A percentile compares a stretch with the other conserved stretches of the same genome.
Evolutionary conservation across 2,113 vertebrate genomes (phyloP).

Genomic region (Oxygymnocypris stewartii): DNA sequence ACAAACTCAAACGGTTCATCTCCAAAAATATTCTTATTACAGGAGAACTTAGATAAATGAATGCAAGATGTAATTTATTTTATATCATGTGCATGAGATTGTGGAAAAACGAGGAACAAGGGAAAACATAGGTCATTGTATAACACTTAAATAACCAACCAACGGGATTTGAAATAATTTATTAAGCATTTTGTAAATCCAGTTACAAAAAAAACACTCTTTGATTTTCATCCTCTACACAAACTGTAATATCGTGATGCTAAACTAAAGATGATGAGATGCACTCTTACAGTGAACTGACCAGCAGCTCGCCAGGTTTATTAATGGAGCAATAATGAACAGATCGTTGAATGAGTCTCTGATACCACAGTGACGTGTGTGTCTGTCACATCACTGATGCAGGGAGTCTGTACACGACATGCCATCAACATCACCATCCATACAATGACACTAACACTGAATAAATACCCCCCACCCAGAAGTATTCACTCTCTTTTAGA

Average conservation of each 20-base stretch:
- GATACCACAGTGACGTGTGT: conserved; percentile 10
- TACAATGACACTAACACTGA: conserved; percentile 53
- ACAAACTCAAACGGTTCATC: background rate
- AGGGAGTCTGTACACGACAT: background rate
- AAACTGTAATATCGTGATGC: conserved; percentile 73
- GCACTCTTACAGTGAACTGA: conserved; percentile 77
- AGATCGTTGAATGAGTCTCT: conserved; percentile 24
- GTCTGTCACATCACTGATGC: conserved; percentile 1
- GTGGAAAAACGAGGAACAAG: background rate
- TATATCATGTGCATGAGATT: background rate
- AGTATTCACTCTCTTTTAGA: conserved; percentile 26
- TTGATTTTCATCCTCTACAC: conserved; percentile 75
- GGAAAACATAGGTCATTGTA: background rate
- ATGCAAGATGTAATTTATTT: background rate
- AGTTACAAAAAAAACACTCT: conserved; percentile 82
- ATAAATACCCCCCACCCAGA: conserved; percentile 71
- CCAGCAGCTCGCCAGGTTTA: conserved; percentile 82
- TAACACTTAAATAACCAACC: conserved; percentile 5
- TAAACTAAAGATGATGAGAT: conserved; percentile 59
- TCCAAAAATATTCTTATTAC: background rate
- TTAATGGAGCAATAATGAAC: conserved; percentile 68
- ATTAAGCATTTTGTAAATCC: conserved; percentile 90
- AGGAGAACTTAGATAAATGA: background rate
- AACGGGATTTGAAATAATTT: conserved; percentile 85
- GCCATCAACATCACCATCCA: conserved; percentile 26